Percentiles rank a stretch among this genome's conserved stretches.
Conservation (phyloP, 2,113 vertebrate genomes). For the Cyphomyrus plagiostoma region DNA sequence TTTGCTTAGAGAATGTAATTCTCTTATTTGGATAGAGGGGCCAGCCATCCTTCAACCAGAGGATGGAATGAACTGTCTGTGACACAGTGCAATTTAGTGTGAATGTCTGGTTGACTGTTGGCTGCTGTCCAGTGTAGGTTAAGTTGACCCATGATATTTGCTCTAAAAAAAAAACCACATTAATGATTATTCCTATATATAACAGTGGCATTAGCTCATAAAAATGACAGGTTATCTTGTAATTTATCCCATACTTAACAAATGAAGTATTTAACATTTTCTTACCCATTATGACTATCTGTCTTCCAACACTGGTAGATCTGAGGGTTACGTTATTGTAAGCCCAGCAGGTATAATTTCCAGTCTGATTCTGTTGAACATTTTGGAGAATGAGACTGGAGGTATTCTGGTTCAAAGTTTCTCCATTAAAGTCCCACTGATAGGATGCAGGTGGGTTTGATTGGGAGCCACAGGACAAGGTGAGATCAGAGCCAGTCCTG, state of each 20-base stretch:
- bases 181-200: neutral
- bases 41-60: slow-evolving; percentile 39
- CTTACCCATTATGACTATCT: slow-evolving; percentile 5
- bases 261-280: neutral
- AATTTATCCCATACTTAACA: neutral
- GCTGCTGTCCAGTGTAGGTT: neutral
- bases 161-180: slow-evolving; percentile 26
- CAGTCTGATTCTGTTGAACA: slow-evolving; percentile 12
- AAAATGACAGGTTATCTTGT: neutral
- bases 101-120: slow-evolving; percentile 34
- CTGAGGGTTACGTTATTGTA: slow-evolving; percentile 17
- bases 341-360: slow-evolving; percentile 21
- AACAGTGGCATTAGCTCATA: neutral
- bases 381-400: slow-evolving; percentile 5
- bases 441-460: slow-evolving; percentile 20
- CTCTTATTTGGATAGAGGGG: slow-evolving; percentile 28
- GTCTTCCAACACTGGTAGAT: neutral
- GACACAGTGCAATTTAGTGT: slow-evolving; percentile 42
- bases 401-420: neutral
- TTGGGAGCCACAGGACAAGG: slow-evolving; percentile 10
- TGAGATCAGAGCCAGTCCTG: neutral
- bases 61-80: slow-evolving; percentile 31
- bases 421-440: slow-evolving; percentile 17
- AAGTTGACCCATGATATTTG: slow-evolving; percentile 39
- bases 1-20: slow-evolving; percentile 12